phyloP scores from a whole-genome alignment of 2,113 vertebrate genomes.

The Canis aureus region DNA sequence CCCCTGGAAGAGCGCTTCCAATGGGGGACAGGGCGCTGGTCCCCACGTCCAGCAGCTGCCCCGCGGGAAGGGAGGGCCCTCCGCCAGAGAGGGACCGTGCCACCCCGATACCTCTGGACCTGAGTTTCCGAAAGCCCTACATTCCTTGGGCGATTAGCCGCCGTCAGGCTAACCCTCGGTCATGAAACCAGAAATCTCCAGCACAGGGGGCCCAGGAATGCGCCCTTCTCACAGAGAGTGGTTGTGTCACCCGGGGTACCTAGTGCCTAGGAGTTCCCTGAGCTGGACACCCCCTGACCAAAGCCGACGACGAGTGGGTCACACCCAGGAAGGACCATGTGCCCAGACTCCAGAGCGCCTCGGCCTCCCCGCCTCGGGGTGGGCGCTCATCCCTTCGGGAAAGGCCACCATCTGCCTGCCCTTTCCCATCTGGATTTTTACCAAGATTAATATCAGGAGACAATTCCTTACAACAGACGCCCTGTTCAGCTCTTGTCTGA shows the following conservation, averaged over 20 bases:
- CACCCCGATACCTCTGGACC: rapidly evolving
- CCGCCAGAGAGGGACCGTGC: background rate
- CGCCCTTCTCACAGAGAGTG: background rate
- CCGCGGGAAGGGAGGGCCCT: background rate
- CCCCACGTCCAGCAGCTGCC: rapidly evolving
- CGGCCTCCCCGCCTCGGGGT: rapidly evolving
- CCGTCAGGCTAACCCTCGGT: rapidly evolving
- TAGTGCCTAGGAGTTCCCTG: rapidly evolving
- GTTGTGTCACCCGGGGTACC: rapidly evolving
- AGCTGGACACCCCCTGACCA: rapidly evolving
- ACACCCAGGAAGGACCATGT: rapidly evolving
- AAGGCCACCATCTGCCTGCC: rapidly evolving
- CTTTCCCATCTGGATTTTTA: background rate
- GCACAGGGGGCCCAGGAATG: background rate
- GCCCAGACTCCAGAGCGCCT: rapidly evolving
- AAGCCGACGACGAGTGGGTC: background rate
- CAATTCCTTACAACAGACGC: rapidly evolving
- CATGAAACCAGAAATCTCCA: background rate
- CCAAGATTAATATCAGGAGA: background rate
- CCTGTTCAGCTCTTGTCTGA: rapidly evolving
- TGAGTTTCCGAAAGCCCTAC: background rate
- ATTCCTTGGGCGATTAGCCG: rapidly evolving
- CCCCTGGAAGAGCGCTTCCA: rapidly evolving
- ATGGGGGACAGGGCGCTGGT: rapidly evolving
- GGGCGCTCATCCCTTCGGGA: rapidly evolving